phyloP scores from a whole-genome alignment of 2,888 invertebrate species.

The Catotricha subobsoleta region DNA sequence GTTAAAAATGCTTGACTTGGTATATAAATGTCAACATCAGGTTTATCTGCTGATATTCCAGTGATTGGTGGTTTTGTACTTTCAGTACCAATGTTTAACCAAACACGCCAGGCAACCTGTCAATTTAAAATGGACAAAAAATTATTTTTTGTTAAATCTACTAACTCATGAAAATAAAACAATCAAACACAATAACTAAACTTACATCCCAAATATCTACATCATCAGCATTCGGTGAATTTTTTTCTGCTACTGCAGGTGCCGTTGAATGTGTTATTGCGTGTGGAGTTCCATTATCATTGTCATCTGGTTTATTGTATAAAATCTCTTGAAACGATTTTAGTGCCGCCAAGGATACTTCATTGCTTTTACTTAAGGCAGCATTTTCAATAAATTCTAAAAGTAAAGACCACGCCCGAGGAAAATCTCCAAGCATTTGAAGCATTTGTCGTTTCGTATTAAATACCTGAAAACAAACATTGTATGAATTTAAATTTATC shows the following conservation, averaged over 20 bases:
- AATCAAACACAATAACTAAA: slow-evolving; percentile 5
- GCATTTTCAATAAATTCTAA: slow-evolving; percentile 88
- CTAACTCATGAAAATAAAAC: background rate
- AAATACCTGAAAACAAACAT: no score
- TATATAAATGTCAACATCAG: slow-evolving; percentile 46
- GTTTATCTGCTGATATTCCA: slow-evolving; percentile 14
- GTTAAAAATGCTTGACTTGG: slow-evolving; percentile 89
- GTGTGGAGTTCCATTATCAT: slow-evolving; percentile 12
- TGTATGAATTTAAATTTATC: no score
- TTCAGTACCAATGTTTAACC: slow-evolving; percentile 73
- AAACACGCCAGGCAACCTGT: slow-evolving; percentile 59
- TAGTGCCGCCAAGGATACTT: slow-evolving; percentile 87
- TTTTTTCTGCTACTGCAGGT: slow-evolving; percentile 9
- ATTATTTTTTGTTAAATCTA: background rate
- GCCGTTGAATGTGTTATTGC: slow-evolving; percentile 13
- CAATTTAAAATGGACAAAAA: background rate
- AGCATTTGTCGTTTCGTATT: slow-evolving; percentile 77
- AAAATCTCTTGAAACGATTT: slow-evolving; percentile 96
- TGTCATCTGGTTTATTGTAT: slow-evolving; percentile 39
- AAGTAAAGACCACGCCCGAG: slow-evolving; percentile 81
- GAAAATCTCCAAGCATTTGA: slow-evolving; percentile 74
- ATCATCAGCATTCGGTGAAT: slow-evolving; percentile 25
- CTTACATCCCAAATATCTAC: slow-evolving; percentile 51
- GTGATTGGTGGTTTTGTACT: slow-evolving; percentile 42
- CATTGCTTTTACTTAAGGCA: slow-evolving; percentile 80